phyloP scores from a whole-genome alignment of 2,797 vertebrate species.

The Crax fasciolata region DNA sequence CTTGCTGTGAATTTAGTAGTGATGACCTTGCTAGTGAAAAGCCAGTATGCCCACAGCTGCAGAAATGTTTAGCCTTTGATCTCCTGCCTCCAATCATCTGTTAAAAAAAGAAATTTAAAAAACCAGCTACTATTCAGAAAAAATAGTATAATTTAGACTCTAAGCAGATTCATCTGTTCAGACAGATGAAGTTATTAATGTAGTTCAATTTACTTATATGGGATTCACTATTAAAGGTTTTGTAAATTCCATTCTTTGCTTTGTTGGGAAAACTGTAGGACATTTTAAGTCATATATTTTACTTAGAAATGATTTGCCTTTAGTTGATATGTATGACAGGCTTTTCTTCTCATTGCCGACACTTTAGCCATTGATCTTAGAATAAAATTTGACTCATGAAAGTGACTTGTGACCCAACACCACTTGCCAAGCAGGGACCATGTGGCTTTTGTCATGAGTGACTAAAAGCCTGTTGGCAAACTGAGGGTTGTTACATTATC shows the following conservation, averaged over 20 bases:
- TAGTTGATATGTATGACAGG: not conserved
- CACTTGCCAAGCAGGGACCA: not conserved
- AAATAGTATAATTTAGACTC: not conserved
- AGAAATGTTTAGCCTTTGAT: constrained; percentile 9
- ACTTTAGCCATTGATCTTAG: not conserved
- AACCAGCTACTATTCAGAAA: not conserved
- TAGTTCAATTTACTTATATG: not conserved
- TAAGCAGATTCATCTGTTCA: not conserved
- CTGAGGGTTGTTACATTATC: not conserved
- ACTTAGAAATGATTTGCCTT: not conserved
- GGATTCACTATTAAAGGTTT: not conserved
- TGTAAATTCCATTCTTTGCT: not conserved
- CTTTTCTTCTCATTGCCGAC: not conserved
- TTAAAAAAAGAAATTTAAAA: not conserved
- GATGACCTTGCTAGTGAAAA: not conserved
- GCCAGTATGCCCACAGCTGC: not conserved
- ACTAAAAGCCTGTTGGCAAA: not conserved
- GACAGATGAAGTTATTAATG: not conserved
- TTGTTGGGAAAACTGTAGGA: not conserved
- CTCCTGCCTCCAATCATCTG: not conserved
- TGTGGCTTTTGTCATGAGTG: not conserved
- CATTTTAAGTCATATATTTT: not conserved
- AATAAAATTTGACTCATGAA: not conserved
- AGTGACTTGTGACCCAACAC: not conserved
- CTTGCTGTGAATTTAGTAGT: not conserved